phyloP scores from a whole-genome alignment of 2,797 vertebrate genomes.

The Adelosebastes latens region DNA sequence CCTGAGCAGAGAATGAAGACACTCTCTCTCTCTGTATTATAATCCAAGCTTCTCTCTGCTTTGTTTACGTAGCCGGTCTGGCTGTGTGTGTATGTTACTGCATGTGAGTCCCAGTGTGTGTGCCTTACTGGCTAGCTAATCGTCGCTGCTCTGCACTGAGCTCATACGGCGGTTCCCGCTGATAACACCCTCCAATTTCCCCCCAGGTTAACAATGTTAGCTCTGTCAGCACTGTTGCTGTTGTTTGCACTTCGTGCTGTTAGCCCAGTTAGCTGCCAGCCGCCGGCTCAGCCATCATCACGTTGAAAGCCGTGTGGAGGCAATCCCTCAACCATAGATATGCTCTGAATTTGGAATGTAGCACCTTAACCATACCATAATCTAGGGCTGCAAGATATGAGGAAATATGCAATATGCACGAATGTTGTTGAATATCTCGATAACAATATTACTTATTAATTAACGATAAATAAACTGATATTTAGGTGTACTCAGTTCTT shows the following conservation, averaged over 20 bases:
- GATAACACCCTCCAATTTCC: neutral
- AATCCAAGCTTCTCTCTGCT: neutral
- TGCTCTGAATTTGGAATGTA: neutral
- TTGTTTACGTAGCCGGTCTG: neutral
- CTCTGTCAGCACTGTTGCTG: neutral
- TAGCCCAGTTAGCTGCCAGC: neutral
- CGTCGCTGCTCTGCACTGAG: neutral
- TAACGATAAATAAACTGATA: neutral
- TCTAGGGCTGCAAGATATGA: neutral
- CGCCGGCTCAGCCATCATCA: neutral
- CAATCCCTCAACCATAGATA: neutral
- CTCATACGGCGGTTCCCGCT: neutral
- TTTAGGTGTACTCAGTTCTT: neutral
- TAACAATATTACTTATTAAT: too few relatives aligned
- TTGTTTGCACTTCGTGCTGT: neutral
- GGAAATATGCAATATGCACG: neutral
- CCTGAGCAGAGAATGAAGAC: neutral
- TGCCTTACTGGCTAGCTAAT: neutral
- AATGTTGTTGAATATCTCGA: neutral
- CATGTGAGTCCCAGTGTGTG: neutral
- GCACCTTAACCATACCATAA: neutral
- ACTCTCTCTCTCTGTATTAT: neutral
- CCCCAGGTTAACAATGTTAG: too few relatives aligned
- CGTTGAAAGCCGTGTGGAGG: neutral
- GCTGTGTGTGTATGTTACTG: neutral